phyloP scores from a whole-genome alignment of 2,797 vertebrate species.

The Protosalanx chinensis region DNA sequence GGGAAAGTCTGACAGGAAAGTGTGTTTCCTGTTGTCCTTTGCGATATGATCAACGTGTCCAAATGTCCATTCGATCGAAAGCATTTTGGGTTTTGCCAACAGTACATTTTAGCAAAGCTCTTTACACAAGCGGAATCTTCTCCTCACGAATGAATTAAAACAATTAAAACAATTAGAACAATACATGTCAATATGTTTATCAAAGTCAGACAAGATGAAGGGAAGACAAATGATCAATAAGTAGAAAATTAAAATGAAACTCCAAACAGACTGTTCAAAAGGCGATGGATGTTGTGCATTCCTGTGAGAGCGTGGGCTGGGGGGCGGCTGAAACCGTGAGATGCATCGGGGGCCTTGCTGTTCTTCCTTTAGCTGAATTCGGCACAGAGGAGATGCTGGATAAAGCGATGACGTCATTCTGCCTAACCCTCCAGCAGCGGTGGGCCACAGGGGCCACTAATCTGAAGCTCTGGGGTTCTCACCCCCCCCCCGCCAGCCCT shows the following conservation, averaged over 20 bases:
- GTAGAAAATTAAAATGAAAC: background rate
- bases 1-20: background rate
- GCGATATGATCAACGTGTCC: background rate
- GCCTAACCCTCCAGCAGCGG: background rate
- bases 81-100: background rate
- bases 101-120: too few species aligned
- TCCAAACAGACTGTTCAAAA: background rate
- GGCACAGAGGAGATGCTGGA: background rate
- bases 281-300: background rate
- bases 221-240: background rate
- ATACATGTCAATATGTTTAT: too few species aligned
- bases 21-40: background rate
- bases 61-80: background rate
- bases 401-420: background rate
- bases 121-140: too few species aligned
- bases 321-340: too few species aligned
- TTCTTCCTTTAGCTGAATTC: constrained; percentile 5
- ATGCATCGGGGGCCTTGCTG: background rate
- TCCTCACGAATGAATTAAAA: too few species aligned
- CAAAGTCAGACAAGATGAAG: too few species aligned
- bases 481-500: constrained; percentile 16
- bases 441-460: background rate
- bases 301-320: background rate
- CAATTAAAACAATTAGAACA: too few species aligned
- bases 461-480: background rate